Evolutionary conservation across 2,113 vertebrate species (phyloP), one percentile per base, ranked within the genome.

Genomic region (Motacilla alba): DNA sequence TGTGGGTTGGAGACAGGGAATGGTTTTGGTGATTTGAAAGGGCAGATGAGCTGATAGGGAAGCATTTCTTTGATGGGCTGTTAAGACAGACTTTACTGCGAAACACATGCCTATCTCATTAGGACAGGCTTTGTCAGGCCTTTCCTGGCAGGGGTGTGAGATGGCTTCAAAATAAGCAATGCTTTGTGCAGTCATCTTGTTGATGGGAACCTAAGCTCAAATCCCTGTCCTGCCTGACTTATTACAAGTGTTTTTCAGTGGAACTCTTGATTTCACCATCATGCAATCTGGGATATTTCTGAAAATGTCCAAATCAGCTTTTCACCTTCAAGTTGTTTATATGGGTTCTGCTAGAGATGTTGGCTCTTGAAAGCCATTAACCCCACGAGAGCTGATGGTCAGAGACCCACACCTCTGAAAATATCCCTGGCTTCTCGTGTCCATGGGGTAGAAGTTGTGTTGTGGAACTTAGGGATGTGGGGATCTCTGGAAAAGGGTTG

Each of bases 381-480:
- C 37, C 23, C 11, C 18, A 7, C 0, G 1, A 72, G 39, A 20
- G 62, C 37, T 47, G 87, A 14, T 47, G 73, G 30, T 49, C 43
- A 20, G 84, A 78, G 35, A 83, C 28, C 10, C 37, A 8, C 30
- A 55, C 41, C 58, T 83, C 72, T 68, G 62, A 23, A 50, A 68
- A 55, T 10, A 39, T 3, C 33, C 0, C 0, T 22, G n/a, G 15
- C 21, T 67, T 83, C 62, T 63, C 10, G 1, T 41, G 9, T 58
- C 67, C 0, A 0, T 30, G 53, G 56, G 35, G 6, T 28, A 18
- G 41, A 35, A 52, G 37, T 69, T 41, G 26, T 10, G 5, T 13
- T 52, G 58, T 60, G 66, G 35, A 46, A 44, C 43, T 30, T 19
- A 3, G 27, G 43, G 67, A 37, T 37, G 10, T 1, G 0, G 10